Percentiles rank a stretch among this genome's conserved stretches.
phyloP scores from a whole-genome alignment of 2,888 invertebrate species.

The Osedax frankpressi region DNA sequence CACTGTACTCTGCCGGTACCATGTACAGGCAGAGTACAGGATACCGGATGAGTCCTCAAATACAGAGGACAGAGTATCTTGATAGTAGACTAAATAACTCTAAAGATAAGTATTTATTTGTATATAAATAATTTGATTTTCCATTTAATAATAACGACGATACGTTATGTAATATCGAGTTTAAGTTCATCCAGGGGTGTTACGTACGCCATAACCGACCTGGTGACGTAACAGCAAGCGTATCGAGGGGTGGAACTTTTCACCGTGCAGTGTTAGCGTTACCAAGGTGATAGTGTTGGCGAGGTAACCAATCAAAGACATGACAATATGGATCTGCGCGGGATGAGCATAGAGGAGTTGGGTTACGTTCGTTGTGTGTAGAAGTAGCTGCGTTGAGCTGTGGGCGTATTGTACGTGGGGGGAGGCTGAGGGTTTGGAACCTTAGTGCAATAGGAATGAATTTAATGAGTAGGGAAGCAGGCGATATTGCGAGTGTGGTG shows the following conservation, averaged over 20 bases:
- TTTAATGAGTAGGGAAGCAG: neutral
- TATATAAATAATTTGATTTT: too few species aligned
- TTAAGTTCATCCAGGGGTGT: too few species aligned
- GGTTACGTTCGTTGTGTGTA: too few species aligned
- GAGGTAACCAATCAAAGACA: neutral
- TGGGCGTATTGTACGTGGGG: neutral
- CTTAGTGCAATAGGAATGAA: neutral
- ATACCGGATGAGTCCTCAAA: too few species aligned
- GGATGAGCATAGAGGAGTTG: neutral
- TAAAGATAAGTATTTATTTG: too few species aligned
- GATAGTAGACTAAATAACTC: too few species aligned
- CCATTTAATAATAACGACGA: too few species aligned
- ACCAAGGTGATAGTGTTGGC: neutral
- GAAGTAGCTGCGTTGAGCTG: too few species aligned
- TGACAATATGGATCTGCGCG: neutral
- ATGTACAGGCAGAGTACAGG: too few species aligned
- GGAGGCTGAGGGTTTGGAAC: neutral
- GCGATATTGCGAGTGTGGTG: neutral
- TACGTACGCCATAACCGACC: neutral
- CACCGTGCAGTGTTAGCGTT: neutral
- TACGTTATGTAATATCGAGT: too few species aligned
- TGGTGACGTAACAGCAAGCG: neutral
- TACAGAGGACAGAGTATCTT: too few species aligned
- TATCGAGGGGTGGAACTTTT: neutral
- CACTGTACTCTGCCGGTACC: too few species aligned